These are phyloP conservation scores for Lasiurus borealis DNA, from an alignment of 2,113 vertebrate species.

Conservation along the genomic window DNA sequence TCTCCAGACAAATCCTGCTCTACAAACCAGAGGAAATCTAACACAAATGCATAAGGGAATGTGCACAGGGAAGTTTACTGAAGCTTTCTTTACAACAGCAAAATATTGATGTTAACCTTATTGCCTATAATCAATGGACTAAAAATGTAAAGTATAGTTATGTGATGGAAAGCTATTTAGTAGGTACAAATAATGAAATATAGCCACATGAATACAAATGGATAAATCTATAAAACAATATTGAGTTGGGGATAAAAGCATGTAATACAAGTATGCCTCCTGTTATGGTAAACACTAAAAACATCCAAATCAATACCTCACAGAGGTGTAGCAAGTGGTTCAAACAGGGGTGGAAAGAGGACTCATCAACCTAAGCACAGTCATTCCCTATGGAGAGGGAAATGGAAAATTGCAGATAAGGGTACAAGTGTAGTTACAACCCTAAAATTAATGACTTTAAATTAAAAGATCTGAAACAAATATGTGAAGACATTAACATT, in stretches of 20 bases:
- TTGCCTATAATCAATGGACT: not conserved
- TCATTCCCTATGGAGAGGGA: not conserved
- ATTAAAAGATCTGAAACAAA: slow-evolving; percentile 3
- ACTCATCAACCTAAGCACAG: not conserved
- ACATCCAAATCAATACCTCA: not conserved
- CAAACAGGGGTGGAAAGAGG: not conserved
- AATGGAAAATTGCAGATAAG: not conserved
- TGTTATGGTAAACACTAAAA: not conserved
- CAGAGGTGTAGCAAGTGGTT: not conserved
- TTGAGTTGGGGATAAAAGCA: not conserved
- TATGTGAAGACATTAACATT: not conserved
- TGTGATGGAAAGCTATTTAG: not conserved
- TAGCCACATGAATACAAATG: not conserved
- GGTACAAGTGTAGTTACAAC: not conserved
- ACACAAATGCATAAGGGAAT: not conserved
- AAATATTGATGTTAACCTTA: not conserved
- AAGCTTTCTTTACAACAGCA: not conserved
- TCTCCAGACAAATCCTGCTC: not conserved
- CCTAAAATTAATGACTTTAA: not conserved
- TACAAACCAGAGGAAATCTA: not conserved
- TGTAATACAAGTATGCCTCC: not conserved
- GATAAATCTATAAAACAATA: slow-evolving; percentile 6
- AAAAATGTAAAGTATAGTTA: slow-evolving; percentile 4
- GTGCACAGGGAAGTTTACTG: not conserved
- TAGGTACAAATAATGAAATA: not conserved